phyloP scores from a whole-genome alignment of 2,888 invertebrate species.

The Didymodactylos carnosus region DNA sequence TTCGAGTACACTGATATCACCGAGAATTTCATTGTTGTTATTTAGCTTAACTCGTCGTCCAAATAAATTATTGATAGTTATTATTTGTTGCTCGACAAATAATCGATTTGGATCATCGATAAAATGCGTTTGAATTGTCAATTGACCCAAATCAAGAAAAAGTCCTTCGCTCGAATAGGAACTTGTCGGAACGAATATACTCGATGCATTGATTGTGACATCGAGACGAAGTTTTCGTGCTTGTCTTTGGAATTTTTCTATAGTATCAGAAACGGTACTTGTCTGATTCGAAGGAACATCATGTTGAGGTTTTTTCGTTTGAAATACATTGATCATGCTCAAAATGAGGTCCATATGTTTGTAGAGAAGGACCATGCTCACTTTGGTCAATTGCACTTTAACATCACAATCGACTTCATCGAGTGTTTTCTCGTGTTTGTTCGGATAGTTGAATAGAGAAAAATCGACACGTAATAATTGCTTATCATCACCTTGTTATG shows the following conservation, averaged over 20 bases:
- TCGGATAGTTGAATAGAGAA: background rate
- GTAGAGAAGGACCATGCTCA: background rate
- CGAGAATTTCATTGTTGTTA: background rate
- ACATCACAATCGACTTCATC: background rate
- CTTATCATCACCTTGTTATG: background rate
- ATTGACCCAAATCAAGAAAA: conserved; percentile 62
- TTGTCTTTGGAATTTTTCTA: too few relatives aligned
- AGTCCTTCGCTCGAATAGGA: conserved; percentile 56
- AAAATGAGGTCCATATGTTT: background rate
- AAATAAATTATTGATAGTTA: background rate
- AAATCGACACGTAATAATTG: background rate
- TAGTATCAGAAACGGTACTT: too few relatives aligned
- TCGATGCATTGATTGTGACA: conserved; percentile 42
- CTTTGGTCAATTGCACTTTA: background rate
- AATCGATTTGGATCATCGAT: too few relatives aligned
- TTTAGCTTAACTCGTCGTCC: background rate
- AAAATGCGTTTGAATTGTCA: conserved; percentile 36
- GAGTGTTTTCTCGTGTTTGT: background rate
- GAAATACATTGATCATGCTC: background rate
- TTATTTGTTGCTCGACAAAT: background rate
- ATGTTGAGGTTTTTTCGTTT: conserved; percentile 45
- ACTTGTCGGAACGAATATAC: conserved; percentile 68
- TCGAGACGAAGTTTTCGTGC: conserved; percentile 21
- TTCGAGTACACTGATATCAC: background rate
- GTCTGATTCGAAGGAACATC: too few relatives aligned